Evolutionary conservation across 2,888 invertebrate species (phyloP), one percentile per base, ranked within the genome.

Genomic region (Pogonocherus hispidulus): DNA sequence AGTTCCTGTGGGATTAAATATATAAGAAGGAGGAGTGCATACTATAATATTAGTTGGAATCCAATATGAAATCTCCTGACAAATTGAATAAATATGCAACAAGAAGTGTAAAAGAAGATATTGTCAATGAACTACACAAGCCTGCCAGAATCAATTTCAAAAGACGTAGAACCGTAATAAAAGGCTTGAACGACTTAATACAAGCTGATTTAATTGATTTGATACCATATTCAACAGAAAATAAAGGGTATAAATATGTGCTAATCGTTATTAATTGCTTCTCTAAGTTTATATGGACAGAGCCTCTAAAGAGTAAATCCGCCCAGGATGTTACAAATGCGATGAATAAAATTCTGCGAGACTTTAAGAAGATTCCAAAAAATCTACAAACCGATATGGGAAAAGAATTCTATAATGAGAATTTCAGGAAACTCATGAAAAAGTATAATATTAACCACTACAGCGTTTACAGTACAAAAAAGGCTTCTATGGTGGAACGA

Each of bases 131-230:
- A 64, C 14, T 65, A 18, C 66, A 66, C 76, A 82, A 77, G 73
- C 76, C 80, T 19, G 83, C 80, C 19, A 73, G 84, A 60, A 78
- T 72, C 67, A 84, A 85, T 78, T 83, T 83, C 77, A 75, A 71
- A 35, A 71, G 83, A 20, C 71, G 84, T 56, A 66, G 71, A 52
- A 81, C 82, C 19, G n/a, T n/a, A n/a, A 74, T 82, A 16, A 82
- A 82, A 70, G 82, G 79, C 47, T 74, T 84, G 6, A 79, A 83
- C 77, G 83, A 85, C 65, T 70, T 82, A 19, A 84, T 82, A 83
- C 84, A 85, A 78, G 82, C 81, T 19, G 85, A 86, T 79, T 76
- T 85, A 11, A 83, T 81, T 23, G 80, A 81, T 64, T 80, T 83
- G 80, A 70, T 64, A 27, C 63, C 70, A 6, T 80, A 78, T 78